phyloP scores from a whole-genome alignment of 2,888 invertebrate species.

The Matsumyia berberina region DNA sequence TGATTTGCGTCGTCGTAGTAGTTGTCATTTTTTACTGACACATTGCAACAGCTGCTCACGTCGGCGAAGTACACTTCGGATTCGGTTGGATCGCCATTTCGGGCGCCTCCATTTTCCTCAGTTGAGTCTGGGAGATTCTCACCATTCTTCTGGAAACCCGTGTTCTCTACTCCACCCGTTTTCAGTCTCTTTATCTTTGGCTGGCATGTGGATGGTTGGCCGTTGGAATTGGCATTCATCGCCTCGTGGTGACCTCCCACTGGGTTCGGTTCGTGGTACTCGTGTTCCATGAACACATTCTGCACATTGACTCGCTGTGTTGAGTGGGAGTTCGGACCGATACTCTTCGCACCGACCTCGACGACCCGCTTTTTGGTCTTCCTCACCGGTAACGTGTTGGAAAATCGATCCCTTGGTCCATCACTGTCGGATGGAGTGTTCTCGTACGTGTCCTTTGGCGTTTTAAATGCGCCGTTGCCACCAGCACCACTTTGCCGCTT shows the following conservation, averaged over 20 bases:
- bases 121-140: constrained; percentile 76
- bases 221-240: constrained; percentile 78
- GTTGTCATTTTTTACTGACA: constrained; percentile 87
- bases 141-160: constrained; percentile 90
- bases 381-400: constrained; percentile 86
- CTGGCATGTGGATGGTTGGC: constrained; percentile 63
- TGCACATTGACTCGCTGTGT: constrained; percentile 84
- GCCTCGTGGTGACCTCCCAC: constrained; percentile 77
- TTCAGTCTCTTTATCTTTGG: constrained; percentile 77
- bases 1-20: constrained; percentile 83
- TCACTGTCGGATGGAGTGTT: constrained; percentile 85
- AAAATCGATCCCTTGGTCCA: constrained; percentile 84
- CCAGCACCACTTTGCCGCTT: constrained; percentile 81
- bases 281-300: constrained; percentile 82
- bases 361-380: constrained; percentile 86
- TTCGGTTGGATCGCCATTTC: constrained; percentile 87
- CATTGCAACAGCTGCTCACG: constrained; percentile 93
- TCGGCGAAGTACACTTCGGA: constrained; percentile 95
- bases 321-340: constrained; percentile 80
- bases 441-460: constrained; percentile 85
- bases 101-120: constrained; percentile 77
- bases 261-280: constrained; percentile 82
- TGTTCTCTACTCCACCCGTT: constrained; percentile 90
- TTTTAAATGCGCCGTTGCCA: constrained; percentile 77
- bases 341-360: constrained; percentile 84